Conservation (phyloP, 2,113 vertebrate genomes). For the Petromus typicus region DNA sequence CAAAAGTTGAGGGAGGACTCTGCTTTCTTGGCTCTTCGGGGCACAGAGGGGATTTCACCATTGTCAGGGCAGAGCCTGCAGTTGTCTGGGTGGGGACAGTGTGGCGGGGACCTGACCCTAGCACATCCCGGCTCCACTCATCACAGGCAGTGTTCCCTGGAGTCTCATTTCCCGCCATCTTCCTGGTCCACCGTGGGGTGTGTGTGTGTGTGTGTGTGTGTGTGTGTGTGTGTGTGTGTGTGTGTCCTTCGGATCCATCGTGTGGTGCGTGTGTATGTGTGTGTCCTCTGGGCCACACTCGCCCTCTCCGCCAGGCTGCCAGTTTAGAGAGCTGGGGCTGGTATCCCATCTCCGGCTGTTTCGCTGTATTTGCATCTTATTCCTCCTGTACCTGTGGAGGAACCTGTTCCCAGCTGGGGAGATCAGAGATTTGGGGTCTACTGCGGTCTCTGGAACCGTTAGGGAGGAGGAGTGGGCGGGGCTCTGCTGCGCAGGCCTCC, state of each 20-base stretch:
- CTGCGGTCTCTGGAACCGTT: not conserved
- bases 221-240: not conserved
- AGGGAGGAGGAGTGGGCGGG: not conserved
- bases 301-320: not conserved
- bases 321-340: not conserved
- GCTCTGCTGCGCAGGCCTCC: not conserved
- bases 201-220: not conserved
- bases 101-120: not conserved
- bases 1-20: not conserved
- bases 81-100: not conserved
- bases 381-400: not conserved
- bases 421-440: not conserved
- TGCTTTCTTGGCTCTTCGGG: no score
- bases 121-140: not conserved
- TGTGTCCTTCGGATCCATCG: accelerated
- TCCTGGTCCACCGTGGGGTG: accelerated
- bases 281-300: not conserved
- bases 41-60: not conserved
- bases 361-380: not conserved
- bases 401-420: not conserved
- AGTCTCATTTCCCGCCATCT: accelerated
- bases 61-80: not conserved
- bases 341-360: not conserved
- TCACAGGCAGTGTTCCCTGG: not conserved
- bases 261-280: no score